Percentiles rank a stretch among this genome's conserved stretches.
Conservation (phyloP, 2,797 vertebrate genomes). For the Argentina silus region DNA sequence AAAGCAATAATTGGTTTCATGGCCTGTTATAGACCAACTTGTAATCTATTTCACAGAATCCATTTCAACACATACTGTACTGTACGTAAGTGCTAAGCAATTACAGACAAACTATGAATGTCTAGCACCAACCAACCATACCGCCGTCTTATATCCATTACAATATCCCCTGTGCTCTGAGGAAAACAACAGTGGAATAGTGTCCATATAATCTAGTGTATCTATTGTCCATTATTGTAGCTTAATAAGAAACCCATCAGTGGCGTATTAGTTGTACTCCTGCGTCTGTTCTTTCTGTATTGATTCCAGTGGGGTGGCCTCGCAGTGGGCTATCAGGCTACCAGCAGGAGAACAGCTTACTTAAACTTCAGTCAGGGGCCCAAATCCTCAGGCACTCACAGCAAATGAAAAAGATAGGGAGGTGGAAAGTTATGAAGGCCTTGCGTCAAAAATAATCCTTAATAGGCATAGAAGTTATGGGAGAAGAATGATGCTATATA, state of each 20-base stretch:
- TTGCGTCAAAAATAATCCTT: too few species aligned
- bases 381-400: slow-evolving; percentile 3
- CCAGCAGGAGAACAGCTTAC: neutral
- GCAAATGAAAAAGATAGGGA: too few species aligned
- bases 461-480: too few species aligned
- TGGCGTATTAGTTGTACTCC: neutral
- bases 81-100: too few species aligned
- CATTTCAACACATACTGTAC: too few species aligned
- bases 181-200: neutral
- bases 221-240: neutral
- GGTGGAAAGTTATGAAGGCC: too few species aligned
- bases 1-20: too few species aligned
- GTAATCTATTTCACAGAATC: too few species aligned
- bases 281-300: neutral
- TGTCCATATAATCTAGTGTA: neutral
- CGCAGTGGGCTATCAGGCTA: neutral
- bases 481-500: too few species aligned
- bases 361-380: neutral
- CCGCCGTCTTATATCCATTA: neutral
- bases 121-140: neutral
- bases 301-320: slow-evolving; percentile 10
- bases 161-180: neutral
- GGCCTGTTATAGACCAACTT: too few species aligned
- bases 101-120: too few species aligned
- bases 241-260: slow-evolving; percentile 12